A percentile compares a stretch with the other conserved stretches of the same genome.
Conservation (phyloP, 2,797 vertebrate genomes). For the Chlorospingus semifuscus region DNA sequence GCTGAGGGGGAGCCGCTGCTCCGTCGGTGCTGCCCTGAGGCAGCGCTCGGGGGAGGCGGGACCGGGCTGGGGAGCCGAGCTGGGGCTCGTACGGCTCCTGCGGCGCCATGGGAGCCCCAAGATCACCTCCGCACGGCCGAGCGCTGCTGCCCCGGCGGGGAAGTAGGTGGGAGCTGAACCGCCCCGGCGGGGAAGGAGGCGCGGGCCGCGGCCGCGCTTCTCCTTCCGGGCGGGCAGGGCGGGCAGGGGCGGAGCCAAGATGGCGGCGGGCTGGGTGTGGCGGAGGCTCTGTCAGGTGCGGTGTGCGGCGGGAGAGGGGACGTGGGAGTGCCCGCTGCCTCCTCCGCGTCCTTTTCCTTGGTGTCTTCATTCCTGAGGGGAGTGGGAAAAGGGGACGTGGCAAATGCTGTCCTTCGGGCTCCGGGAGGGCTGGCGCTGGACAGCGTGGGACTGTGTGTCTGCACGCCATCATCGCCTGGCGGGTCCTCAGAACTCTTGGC, state of each 20-base stretch:
- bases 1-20: neutral
- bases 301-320: neutral
- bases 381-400: no score
- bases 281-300: constrained; percentile 14
- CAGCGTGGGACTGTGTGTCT: neutral
- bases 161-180: rapidly evolving
- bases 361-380: neutral
- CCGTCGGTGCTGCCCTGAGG: neutral
- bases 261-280: constrained; percentile 14
- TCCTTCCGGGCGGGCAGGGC: neutral
- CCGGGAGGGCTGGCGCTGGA: no score
- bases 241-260: neutral
- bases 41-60: neutral
- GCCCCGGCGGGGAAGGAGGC: rapidly evolving
- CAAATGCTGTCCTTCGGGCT: no score
- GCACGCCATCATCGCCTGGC: no score
- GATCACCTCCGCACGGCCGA: rapidly evolving
- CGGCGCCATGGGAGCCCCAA: rapidly evolving
- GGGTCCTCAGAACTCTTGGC: rapidly evolving
- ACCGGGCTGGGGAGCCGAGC: rapidly evolving
- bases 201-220: neutral
- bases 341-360: neutral
- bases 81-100: rapidly evolving
- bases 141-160: rapidly evolving
- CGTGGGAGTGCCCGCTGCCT: rapidly evolving